Evolutionary conservation across 2,113 vertebrate species (phyloP).

Genomic region (Thryonomys swinderianus): DNA sequence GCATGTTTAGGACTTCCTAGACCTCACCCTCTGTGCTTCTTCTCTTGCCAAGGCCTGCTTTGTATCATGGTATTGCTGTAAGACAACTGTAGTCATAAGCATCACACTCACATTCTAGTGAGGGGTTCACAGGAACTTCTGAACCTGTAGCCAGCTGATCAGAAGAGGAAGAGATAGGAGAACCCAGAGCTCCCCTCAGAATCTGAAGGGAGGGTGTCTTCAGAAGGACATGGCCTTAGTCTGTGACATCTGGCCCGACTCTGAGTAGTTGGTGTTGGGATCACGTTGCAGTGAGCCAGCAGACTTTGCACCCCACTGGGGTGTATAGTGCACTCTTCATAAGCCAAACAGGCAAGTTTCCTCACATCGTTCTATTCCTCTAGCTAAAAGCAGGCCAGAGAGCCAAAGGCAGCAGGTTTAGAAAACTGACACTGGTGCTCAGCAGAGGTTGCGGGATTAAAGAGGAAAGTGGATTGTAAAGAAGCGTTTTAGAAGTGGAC

Average conservation of each 20-base stretch:
- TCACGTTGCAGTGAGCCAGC: neutral
- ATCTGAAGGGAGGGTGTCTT: neutral
- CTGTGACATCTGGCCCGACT: neutral
- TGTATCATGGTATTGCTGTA: neutral
- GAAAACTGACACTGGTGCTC: neutral
- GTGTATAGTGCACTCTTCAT: rapidly evolving
- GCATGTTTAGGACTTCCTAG: neutral
- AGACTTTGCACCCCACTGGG: too few relatives aligned
- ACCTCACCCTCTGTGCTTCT: neutral
- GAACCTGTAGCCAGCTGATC: neutral
- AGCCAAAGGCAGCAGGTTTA: neutral
- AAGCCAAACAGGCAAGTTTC: too few relatives aligned
- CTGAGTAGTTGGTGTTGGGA: neutral
- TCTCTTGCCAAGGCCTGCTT: neutral
- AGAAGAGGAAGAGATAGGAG: neutral
- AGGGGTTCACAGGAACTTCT: neutral
- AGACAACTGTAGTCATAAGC: neutral
- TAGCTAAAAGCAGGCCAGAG: neutral
- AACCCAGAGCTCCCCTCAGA: neutral
- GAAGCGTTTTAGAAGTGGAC: neutral
- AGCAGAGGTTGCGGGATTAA: neutral
- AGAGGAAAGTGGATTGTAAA: neutral
- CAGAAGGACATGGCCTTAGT: neutral
- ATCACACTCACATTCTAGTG: neutral
- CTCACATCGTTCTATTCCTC: neutral